Conservation (phyloP, 2,888 invertebrate genomes). For the Mycalesis mineus region DNA sequence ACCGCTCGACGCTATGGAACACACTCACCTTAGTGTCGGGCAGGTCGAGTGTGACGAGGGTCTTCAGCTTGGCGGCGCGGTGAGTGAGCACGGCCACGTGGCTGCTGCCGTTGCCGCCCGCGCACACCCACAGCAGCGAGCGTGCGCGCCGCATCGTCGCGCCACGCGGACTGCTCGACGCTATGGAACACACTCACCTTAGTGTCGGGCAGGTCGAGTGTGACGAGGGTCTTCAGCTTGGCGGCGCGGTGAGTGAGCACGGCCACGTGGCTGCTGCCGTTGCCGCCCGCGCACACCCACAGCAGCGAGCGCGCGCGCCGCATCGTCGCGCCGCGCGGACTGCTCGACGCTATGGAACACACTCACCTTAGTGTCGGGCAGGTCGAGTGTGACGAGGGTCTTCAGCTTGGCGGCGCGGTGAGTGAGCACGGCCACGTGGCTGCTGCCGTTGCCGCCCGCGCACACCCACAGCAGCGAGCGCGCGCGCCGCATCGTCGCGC, state of each 20-base stretch:
- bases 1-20: constrained; percentile 54
- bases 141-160: constrained; percentile 81
- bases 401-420: constrained; percentile 86
- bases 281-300: constrained; percentile 93
- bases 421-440: constrained; percentile 87
- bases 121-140: constrained; percentile 94
- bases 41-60: constrained; percentile 86
- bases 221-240: constrained; percentile 84
- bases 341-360: too few relatives aligned
- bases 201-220: constrained; percentile 88
- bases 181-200: constrained; percentile 77
- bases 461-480: constrained; percentile 84
- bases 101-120: constrained; percentile 84
- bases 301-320: constrained; percentile 87
- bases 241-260: constrained; percentile 88
- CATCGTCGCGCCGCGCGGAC: constrained; percentile 62
- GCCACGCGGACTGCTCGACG: constrained; percentile 53
- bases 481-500: too few relatives aligned
- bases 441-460: constrained; percentile 84
- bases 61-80: constrained; percentile 85
- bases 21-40: constrained; percentile 83
- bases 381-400: constrained; percentile 86
- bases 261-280: constrained; percentile 84
- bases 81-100: constrained; percentile 89
- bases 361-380: constrained; percentile 85